Conservation (phyloP, 2,113 vertebrate species). For the Polypterus bichir region DNA sequence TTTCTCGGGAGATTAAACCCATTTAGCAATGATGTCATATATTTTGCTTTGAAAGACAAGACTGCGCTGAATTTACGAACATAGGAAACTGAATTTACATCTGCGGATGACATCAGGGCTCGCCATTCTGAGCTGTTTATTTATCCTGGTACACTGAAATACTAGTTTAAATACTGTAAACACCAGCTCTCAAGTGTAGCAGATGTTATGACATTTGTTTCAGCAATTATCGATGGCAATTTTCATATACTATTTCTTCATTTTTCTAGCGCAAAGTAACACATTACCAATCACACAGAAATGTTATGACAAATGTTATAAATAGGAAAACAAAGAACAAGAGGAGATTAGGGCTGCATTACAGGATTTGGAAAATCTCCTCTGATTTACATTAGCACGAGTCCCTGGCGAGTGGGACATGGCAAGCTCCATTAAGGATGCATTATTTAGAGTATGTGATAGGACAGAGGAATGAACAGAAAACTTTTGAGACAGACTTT, state of each 20-base stretch:
- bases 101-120: constrained; percentile 41
- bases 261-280: constrained; percentile 16
- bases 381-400: constrained; percentile 35
- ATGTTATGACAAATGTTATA: constrained; percentile 35
- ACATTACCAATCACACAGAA: constrained; percentile 13
- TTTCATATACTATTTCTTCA: constrained; percentile 37
- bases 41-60: constrained; percentile 47
- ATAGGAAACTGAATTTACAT: constrained; percentile 38
- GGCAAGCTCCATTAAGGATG: too few species aligned
- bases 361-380: constrained; percentile 40
- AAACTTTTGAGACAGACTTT: too few species aligned
- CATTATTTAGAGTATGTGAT: too few species aligned
- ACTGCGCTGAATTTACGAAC: constrained; percentile 37
- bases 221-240: constrained; percentile 37
- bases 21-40: constrained; percentile 51
- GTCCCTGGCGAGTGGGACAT: too few species aligned
- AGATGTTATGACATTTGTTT: constrained; percentile 51
- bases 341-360: constrained; percentile 43
- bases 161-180: constrained; percentile 46
- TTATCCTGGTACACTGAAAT: constrained; percentile 46
- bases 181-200: constrained; percentile 46
- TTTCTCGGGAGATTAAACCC: constrained; percentile 24
- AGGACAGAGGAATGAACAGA: too few species aligned
- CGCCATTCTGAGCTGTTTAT: constrained; percentile 46
- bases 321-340: constrained; percentile 40